A percentile compares a stretch with the other conserved stretches of the same genome.
These are phyloP conservation scores for Acrobasis consociella DNA, from an alignment of 2,888 invertebrate genomes.

Conservation along the genomic window DNA sequence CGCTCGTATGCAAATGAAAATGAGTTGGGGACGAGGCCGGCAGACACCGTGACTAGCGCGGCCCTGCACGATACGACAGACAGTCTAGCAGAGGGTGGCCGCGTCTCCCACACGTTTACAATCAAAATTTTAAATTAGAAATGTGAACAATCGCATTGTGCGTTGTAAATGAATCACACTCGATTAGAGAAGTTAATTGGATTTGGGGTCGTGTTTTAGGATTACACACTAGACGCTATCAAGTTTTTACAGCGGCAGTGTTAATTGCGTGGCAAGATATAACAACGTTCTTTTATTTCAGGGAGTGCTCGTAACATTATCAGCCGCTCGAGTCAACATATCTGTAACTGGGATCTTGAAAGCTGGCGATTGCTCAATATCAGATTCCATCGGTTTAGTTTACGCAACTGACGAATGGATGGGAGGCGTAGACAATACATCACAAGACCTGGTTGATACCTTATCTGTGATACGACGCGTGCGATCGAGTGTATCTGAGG, in stretches of 20 bases:
- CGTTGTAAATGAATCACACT: constrained; percentile 48
- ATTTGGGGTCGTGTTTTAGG: constrained; percentile 40
- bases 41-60: constrained; percentile 35
- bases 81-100: constrained; percentile 9
- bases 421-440: constrained; percentile 44
- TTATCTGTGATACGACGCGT: constrained; percentile 37
- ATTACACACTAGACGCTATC: constrained; percentile 6
- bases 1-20: constrained; percentile 45
- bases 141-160: constrained; percentile 51
- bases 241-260: constrained; percentile 4
- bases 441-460: constrained; percentile 35
- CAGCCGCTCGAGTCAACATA: constrained; percentile 8
- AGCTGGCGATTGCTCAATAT: constrained; percentile 41
- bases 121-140: constrained; percentile 62
- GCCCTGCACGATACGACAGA: background rate
- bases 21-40: constrained; percentile 44
- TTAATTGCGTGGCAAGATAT: constrained; percentile 6
- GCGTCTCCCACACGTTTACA: constrained; percentile 41
- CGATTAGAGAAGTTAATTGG: constrained; percentile 47
- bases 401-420: constrained; percentile 51
- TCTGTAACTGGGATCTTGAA: constrained; percentile 17
- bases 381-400: constrained; percentile 38
- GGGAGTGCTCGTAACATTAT: constrained; percentile 4
- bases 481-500: constrained; percentile 23
- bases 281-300: constrained; percentile 22